Evolutionary conservation across 2,888 invertebrate species (phyloP).

Genomic region (Chesias legatella): DNA sequence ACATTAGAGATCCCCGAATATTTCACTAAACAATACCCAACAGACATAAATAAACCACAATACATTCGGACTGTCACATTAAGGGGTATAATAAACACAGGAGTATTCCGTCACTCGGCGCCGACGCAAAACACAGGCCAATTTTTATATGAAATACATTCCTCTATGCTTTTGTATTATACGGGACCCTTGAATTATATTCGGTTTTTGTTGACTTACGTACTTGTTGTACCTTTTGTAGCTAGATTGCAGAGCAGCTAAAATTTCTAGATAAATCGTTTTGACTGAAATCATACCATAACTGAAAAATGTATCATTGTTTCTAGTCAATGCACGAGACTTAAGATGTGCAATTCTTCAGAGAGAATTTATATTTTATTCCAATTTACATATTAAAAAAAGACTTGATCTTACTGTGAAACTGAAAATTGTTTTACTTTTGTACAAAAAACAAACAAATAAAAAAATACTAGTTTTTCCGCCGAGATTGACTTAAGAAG

Average conservation of each 20-base stretch:
- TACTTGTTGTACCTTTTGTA: slow-evolving; percentile 38
- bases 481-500: too few species aligned
- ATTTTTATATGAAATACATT: slow-evolving; percentile 37
- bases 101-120: slow-evolving; percentile 55
- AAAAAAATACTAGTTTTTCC: too few species aligned
- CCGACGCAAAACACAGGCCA: slow-evolving; percentile 50
- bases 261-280: slow-evolving; percentile 28
- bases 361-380: too few species aligned
- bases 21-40: slow-evolving; percentile 11
- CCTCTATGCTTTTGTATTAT: slow-evolving; percentile 25
- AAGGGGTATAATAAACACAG: slow-evolving; percentile 57
- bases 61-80: slow-evolving; percentile 70
- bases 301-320: too few species aligned
- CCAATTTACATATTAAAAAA: too few species aligned
- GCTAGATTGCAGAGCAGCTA: slow-evolving; percentile 30
- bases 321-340: too few species aligned
- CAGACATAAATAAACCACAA: slow-evolving; percentile 46
- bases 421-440: too few species aligned
- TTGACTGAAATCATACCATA: not conserved
- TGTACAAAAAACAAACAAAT: too few species aligned
- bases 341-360: too few species aligned
- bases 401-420: too few species aligned
- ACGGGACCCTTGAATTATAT: slow-evolving; percentile 32
- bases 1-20: slow-evolving; percentile 19
- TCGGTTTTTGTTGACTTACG: slow-evolving; percentile 30